Evolutionary conservation across 1,140 invertebrate genomes (phyloP).

Genomic region (Eumaeus atala): DNA sequence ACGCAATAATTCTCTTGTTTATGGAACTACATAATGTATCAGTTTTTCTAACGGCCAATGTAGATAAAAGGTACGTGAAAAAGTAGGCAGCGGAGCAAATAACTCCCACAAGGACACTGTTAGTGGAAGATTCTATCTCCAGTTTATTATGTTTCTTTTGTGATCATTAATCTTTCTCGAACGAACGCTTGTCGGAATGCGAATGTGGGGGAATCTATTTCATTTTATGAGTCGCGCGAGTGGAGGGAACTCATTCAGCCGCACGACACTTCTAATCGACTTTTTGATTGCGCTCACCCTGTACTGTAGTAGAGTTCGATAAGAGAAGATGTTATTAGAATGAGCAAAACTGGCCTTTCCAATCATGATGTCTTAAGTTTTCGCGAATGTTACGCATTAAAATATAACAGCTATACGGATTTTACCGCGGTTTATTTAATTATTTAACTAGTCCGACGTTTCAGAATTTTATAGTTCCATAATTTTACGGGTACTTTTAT

Average conservation of each 20-base stretch:
- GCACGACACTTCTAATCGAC: conserved; percentile 72
- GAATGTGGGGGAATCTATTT: conserved; percentile 74
- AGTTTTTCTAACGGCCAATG: conserved; percentile 32
- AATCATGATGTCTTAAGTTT: neutral
- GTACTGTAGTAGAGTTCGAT: conserved; percentile 45
- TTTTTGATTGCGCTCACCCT: conserved; percentile 68
- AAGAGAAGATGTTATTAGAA: conserved; percentile 31
- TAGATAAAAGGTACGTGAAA: conserved; percentile 64
- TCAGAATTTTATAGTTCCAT: too few relatives aligned
- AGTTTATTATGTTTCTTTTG: conserved; percentile 74
- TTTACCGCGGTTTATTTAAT: too few relatives aligned
- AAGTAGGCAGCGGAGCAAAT: conserved; percentile 63
- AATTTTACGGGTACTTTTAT: too few relatives aligned
- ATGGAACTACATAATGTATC: conserved; percentile 15
- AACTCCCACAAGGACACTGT: conserved; percentile 71
- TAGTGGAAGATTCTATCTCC: conserved; percentile 72
- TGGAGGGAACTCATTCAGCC: conserved; percentile 64
- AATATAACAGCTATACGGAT: too few relatives aligned
- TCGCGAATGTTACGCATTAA: too few relatives aligned
- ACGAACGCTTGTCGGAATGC: conserved; percentile 73
- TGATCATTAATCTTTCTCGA: conserved; percentile 74
- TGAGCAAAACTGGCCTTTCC: neutral
- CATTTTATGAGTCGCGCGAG: conserved; percentile 72
- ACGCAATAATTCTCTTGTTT: conserved; percentile 26
- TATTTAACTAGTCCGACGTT: too few relatives aligned